A percentile compares a stretch with the other conserved stretches of the same genome.
phyloP scores from a whole-genome alignment of 23 tunicate species.

The Clavelina lepadiformis region DNA sequence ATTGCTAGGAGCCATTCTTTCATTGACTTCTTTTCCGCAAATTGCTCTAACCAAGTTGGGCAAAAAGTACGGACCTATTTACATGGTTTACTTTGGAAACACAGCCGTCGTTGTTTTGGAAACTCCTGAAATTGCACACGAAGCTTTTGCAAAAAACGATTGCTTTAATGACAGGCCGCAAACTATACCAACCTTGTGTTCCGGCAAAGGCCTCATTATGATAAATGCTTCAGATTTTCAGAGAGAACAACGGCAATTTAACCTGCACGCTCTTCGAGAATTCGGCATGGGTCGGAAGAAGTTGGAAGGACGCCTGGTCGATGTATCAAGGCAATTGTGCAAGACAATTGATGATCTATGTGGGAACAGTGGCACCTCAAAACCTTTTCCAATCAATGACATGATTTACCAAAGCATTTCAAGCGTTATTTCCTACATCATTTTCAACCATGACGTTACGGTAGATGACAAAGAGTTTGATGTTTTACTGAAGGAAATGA shows the following conservation, averaged over 20 bases:
- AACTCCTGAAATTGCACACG: constrained; percentile 19
- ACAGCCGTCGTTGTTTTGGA: constrained; percentile 19
- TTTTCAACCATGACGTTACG: constrained; percentile 27
- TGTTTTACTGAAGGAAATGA: constrained; percentile 7
- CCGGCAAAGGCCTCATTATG: constrained; percentile 19
- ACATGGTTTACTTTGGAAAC: neutral
- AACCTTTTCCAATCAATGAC: constrained; percentile 14
- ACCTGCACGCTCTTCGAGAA: constrained; percentile 16
- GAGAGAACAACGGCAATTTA: constrained; percentile 42
- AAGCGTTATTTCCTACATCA: constrained; percentile 38
- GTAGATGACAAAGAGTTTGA: constrained; percentile 24
- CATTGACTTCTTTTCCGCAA: constrained; percentile 20
- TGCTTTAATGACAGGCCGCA: constrained; percentile 21
- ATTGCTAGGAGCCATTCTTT: constrained; percentile 5
- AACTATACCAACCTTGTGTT: constrained; percentile 7
- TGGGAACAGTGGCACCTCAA: constrained; percentile 4
- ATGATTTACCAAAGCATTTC: constrained; percentile 34
- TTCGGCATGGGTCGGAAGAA: constrained; percentile 48
- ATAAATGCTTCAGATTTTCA: constrained; percentile 13
- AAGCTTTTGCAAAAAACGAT: constrained; percentile 40
- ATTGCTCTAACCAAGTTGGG: constrained; percentile 2
- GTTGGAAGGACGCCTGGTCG: too few species aligned
- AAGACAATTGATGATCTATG: constrained; percentile 6
- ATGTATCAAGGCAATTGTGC: constrained; percentile 27
- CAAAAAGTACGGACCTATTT: constrained; percentile 7